These are phyloP conservation scores for Hipposideros armiger DNA, from an alignment of 2,113 vertebrate species.

Conservation along the genomic window DNA sequence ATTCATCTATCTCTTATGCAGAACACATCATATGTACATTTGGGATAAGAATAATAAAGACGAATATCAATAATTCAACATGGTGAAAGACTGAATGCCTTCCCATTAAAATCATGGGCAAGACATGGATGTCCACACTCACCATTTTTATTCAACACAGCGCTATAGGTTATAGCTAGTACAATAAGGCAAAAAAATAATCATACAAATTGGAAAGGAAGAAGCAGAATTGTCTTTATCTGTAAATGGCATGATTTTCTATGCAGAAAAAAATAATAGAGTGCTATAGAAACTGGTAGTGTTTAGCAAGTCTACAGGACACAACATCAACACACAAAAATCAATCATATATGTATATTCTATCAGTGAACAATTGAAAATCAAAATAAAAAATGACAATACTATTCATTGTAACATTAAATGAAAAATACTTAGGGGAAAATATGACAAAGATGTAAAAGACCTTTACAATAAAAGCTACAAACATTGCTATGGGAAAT, in stretches of 20 bases:
- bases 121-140: not conserved
- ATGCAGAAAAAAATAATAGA: not conserved
- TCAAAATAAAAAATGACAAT: not conserved
- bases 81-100: not conserved
- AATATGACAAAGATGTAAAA: not conserved
- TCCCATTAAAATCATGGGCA: not conserved
- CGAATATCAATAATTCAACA: not conserved
- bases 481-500: not conserved
- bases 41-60: not conserved
- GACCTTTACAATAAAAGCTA: not conserved
- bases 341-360: not conserved
- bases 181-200: not conserved
- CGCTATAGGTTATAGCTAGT: not conserved
- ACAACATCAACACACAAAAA: not conserved
- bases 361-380: not conserved
- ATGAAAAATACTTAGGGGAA: not conserved
- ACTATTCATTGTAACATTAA: not conserved
- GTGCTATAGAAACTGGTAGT: not conserved
- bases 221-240: not conserved
- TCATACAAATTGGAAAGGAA: not conserved
- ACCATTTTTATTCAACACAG: not conserved
- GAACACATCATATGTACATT: not conserved
- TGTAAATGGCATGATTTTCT: not conserved
- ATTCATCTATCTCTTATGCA: not conserved
- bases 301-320: not conserved